These are phyloP conservation scores for Sinodicranocentrus sp. DNA, from an alignment of 2,888 invertebrate species.

Conservation along the genomic window DNA sequence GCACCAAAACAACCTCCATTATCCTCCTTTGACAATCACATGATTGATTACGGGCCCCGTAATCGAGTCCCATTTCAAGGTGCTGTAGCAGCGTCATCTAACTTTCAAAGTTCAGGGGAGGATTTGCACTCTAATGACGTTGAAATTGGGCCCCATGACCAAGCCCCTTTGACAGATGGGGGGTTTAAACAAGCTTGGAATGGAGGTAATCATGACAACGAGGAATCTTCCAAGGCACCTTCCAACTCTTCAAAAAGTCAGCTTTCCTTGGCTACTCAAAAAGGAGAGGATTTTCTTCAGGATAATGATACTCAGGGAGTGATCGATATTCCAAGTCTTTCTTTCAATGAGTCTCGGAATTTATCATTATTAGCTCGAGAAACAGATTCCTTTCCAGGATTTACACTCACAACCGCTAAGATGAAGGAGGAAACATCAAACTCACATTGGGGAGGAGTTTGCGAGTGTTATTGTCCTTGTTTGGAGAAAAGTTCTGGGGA, in stretches of 20 bases:
- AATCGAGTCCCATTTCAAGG: neutral
- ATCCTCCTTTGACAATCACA: slow-evolving; percentile 59
- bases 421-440: slow-evolving; percentile 11
- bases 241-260: neutral
- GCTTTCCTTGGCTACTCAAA: neutral
- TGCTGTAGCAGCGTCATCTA: neutral
- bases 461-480: slow-evolving; percentile 74
- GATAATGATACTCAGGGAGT: no score
- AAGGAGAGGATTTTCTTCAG: no score
- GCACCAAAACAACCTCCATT: neutral
- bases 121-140: no score
- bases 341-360: neutral
- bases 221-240: neutral
- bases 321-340: slow-evolving; percentile 17
- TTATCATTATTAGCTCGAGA: slow-evolving; percentile 17
- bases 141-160: no score
- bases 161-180: neutral
- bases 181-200: neutral
- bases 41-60: slow-evolving; percentile 67
- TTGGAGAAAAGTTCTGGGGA: slow-evolving; percentile 69
- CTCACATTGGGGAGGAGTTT: slow-evolving; percentile 68
- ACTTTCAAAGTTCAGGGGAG: no score
- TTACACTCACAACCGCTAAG: slow-evolving; percentile 29
- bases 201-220: neutral
- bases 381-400: slow-evolving; percentile 19